phyloP scores from a whole-genome alignment of 2,113 vertebrate species.

The Dicerorhinus sumatrensis region DNA sequence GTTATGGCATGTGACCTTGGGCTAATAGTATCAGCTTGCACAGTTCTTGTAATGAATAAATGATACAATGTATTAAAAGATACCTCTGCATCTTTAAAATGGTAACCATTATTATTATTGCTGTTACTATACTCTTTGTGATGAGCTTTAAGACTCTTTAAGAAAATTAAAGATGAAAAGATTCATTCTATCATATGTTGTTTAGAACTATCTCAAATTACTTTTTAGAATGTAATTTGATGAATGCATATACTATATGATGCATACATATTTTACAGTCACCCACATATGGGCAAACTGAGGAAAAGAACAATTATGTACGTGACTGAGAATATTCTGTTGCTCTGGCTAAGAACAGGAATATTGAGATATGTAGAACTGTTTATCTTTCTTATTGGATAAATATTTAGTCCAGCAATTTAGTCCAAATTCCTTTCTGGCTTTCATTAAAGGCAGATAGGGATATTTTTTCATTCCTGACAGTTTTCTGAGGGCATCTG shows the following conservation, averaged over 20 bases:
- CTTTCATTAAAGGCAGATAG: background rate
- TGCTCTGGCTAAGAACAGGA: background rate
- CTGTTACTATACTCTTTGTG: background rate
- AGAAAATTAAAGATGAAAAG: background rate
- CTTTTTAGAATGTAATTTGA: background rate
- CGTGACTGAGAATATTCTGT: background rate
- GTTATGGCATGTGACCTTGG: background rate
- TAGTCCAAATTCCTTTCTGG: constrained; percentile 1
- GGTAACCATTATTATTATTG: background rate
- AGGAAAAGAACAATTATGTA: background rate
- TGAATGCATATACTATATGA: background rate
- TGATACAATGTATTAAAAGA: background rate
- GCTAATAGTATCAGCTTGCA: background rate
- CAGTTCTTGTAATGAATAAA: background rate
- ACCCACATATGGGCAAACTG: background rate
- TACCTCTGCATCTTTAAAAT: background rate
- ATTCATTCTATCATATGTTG: background rate
- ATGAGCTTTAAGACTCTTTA: background rate
- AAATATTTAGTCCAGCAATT: background rate
- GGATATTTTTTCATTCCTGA: background rate
- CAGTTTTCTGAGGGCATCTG: background rate
- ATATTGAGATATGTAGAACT: background rate
- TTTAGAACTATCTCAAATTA: background rate
- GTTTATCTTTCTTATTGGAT: background rate
- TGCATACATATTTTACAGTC: background rate